phyloP scores from a whole-genome alignment of 2,113 vertebrate species.

The Burhinus bistriatus region DNA sequence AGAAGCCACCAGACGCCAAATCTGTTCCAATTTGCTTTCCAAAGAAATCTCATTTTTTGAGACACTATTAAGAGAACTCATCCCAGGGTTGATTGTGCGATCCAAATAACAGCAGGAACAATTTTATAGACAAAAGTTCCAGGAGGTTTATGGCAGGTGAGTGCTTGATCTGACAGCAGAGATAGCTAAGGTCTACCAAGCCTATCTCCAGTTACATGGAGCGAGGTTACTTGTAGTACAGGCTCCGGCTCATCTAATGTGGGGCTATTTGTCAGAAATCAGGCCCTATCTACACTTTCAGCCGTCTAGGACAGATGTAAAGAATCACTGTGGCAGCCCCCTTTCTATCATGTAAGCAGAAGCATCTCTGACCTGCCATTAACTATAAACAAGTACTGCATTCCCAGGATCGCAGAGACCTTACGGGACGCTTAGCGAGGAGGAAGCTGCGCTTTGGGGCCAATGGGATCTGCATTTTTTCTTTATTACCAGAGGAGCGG shows the following conservation, averaged over 20 bases:
- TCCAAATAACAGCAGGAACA: not conserved
- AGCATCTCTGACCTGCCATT: not conserved
- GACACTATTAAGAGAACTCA: not conserved
- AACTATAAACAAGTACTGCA: not conserved
- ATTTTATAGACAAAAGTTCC: not conserved
- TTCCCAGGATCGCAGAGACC: not conserved
- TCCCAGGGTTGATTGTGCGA: not conserved
- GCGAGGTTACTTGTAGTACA: not conserved
- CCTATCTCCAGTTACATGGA: accelerated
- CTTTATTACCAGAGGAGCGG: not conserved
- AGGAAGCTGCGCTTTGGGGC: not conserved
- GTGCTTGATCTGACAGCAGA: not conserved
- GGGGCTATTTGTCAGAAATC: not conserved
- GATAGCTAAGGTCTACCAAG: accelerated
- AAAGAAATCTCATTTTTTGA: not conserved
- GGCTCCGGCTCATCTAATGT: accelerated
- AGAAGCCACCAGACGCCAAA: not conserved
- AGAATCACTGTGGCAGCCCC: not conserved
- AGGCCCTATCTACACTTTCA: not conserved
- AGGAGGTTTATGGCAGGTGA: not conserved
- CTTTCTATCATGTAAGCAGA: not conserved
- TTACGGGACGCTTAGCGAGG: not conserved
- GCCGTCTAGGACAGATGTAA: not conserved
- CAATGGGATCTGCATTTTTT: not conserved
- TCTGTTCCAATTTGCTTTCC: not conserved